Percentiles rank a stretch among this genome's conserved stretches.
phyloP scores from a whole-genome alignment of 2,113 vertebrate genomes.

The Toxotes chatareus region DNA sequence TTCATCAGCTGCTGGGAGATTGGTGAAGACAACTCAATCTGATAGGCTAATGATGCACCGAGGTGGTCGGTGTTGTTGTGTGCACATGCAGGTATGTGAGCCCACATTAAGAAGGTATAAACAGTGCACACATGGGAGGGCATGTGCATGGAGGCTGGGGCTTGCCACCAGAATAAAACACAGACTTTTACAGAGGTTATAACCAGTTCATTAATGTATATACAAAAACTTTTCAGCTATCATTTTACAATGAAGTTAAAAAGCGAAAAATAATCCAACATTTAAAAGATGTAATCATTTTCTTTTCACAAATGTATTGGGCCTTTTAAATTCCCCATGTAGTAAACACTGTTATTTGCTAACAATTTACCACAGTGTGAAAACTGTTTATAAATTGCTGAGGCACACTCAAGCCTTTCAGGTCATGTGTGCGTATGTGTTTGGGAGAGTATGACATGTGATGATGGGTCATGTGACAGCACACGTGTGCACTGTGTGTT shows the following conservation, averaged over 20 bases:
- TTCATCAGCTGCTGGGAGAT: conserved; percentile 79
- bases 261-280: neutral
- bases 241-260: neutral
- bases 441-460: conserved; percentile 28
- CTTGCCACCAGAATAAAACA: neutral
- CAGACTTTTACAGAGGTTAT: neutral
- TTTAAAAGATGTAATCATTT: neutral
- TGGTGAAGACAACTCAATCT: conserved; percentile 67
- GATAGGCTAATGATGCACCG: conserved; percentile 65
- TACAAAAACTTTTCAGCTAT: neutral
- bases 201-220: neutral
- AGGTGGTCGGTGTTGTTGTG: conserved; percentile 54
- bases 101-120: conserved; percentile 29
- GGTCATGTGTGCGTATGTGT: neutral
- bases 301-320: neutral
- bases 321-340: neutral
- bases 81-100: conserved; percentile 29
- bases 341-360: neutral
- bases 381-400: neutral
- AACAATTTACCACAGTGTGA: neutral
- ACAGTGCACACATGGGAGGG: conserved; percentile 43
- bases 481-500: conserved; percentile 3
- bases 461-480: conserved; percentile 30
- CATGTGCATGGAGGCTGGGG: conserved; percentile 51
- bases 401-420: neutral